A percentile compares a stretch with the other conserved stretches of the same genome.
phyloP scores from a whole-genome alignment of 2,113 vertebrate species.

The Tragelaphus buxtoni region DNA sequence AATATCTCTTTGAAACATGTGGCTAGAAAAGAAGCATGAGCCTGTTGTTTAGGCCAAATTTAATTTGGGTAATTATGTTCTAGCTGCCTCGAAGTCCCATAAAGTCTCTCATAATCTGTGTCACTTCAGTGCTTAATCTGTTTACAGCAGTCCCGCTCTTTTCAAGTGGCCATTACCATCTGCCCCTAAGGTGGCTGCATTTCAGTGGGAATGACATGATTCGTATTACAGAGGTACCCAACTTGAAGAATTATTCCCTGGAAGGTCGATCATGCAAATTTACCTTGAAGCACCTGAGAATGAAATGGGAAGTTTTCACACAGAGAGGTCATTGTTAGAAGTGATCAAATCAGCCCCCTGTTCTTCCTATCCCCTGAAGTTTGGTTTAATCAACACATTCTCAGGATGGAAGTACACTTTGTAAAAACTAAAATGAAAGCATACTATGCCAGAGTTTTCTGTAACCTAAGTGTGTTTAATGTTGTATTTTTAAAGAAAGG shows the following conservation, averaged over 20 bases:
- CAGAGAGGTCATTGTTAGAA: neutral
- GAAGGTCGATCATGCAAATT: neutral
- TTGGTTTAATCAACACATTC: neutral
- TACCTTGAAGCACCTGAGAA: neutral
- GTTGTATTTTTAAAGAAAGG: neutral
- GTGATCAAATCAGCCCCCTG: neutral
- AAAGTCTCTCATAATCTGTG: slow-evolving; percentile 52
- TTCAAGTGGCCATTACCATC: slow-evolving; percentile 42
- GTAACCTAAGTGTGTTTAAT: neutral
- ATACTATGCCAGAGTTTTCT: neutral
- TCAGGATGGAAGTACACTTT: neutral
- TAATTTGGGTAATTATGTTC: slow-evolving; percentile 58
- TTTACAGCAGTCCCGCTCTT: slow-evolving; percentile 40
- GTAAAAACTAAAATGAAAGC: neutral
- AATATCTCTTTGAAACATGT: slow-evolving; percentile 10
- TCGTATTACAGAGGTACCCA: neutral
- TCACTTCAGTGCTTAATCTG: slow-evolving; percentile 49
- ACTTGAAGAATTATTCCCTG: neutral
- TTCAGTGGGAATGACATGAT: neutral
- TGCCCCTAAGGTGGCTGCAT: slow-evolving; percentile 21
- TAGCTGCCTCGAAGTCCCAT: slow-evolving; percentile 31
- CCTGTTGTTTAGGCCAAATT: slow-evolving; percentile 37
- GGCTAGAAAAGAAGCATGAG: slow-evolving; percentile 30
- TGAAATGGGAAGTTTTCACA: neutral
- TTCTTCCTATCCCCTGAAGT: neutral